A percentile compares a stretch with the other conserved stretches of the same genome.
Conservation (phyloP, 2,113 vertebrate genomes). For the Raphicerus campestris region DNA sequence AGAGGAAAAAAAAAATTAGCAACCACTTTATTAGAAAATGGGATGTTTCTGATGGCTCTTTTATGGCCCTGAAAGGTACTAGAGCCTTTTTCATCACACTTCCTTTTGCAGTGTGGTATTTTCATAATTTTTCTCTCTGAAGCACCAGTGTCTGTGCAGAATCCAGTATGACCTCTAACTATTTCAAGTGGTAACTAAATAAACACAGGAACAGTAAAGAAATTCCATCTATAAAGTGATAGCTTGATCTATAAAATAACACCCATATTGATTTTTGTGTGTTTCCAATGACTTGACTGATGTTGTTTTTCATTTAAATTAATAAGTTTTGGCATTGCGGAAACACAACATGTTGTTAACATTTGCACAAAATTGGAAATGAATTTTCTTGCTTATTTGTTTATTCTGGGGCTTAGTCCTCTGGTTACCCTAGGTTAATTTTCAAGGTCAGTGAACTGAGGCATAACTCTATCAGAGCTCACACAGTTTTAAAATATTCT, state of each 20-base stretch:
- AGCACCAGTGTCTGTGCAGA: neutral
- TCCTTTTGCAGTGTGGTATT: neutral
- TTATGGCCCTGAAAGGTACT: neutral
- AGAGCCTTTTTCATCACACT: neutral
- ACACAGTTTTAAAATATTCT: slow-evolving; percentile 42
- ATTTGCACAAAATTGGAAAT: slow-evolving; percentile 55
- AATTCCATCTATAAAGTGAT: slow-evolving; percentile 32
- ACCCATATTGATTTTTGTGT: slow-evolving; percentile 30
- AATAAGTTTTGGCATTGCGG: slow-evolving; percentile 34
- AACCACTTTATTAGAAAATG: slow-evolving; percentile 28
- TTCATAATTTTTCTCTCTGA: slow-evolving; percentile 40
- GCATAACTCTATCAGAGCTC: slow-evolving; percentile 52
- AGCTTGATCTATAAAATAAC: slow-evolving; percentile 34
- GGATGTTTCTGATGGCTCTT: neutral
- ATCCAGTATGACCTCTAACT: slow-evolving; percentile 9
- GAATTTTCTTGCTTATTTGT: slow-evolving; percentile 57
- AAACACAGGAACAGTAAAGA: neutral
- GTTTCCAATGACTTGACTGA: slow-evolving; percentile 40
- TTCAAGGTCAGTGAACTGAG: slow-evolving; percentile 74
- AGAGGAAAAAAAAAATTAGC: neutral
- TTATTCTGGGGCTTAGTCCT: slow-evolving; percentile 56
- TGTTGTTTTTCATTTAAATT: slow-evolving; percentile 55
- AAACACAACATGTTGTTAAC: slow-evolving; percentile 54
- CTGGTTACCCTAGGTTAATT: slow-evolving; percentile 62
- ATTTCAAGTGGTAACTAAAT: neutral